phyloP scores from a whole-genome alignment of 2,888 invertebrate genomes.

The Caenorhabditis virilis region DNA sequence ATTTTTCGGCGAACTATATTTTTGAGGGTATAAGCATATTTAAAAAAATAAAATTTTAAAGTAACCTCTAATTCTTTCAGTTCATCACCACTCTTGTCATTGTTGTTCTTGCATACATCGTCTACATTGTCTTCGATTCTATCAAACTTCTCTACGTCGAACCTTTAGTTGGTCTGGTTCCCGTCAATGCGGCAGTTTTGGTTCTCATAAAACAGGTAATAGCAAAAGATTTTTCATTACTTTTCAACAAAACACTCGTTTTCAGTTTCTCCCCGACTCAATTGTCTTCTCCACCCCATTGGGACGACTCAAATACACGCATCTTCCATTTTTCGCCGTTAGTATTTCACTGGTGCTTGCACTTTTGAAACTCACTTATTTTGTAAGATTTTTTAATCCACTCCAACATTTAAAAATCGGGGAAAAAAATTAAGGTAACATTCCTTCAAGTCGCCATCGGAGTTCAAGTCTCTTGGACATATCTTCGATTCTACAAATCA shows the following conservation, averaged over 20 bases:
- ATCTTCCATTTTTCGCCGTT: constrained; percentile 56
- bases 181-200: constrained; percentile 52
- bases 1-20: too few species aligned
- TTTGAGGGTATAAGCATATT: too few species aligned
- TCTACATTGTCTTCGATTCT: constrained; percentile 32
- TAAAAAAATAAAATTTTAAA: too few species aligned
- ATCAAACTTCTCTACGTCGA: constrained; percentile 40
- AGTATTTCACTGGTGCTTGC: constrained; percentile 34
- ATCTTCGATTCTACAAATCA: constrained; percentile 63
- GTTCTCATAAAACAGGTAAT: constrained; percentile 65
- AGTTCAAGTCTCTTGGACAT: constrained; percentile 65
- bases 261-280: constrained; percentile 64
- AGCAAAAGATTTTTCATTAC: neutral
- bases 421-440: constrained; percentile 17
- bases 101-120: constrained; percentile 29
- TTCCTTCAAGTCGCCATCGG: constrained; percentile 49
- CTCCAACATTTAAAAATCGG: neutral
- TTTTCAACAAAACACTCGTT: neutral
- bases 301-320: constrained; percentile 65
- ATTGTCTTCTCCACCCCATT: constrained; percentile 61
- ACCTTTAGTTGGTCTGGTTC: constrained; percentile 45
- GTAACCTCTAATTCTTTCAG: constrained; percentile 4
- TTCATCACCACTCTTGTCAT: constrained; percentile 29
- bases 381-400: constrained; percentile 10
- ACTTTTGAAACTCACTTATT: constrained; percentile 30